phyloP scores from a whole-genome alignment of 2,888 invertebrate species.

The Megamerina dolium region DNA sequence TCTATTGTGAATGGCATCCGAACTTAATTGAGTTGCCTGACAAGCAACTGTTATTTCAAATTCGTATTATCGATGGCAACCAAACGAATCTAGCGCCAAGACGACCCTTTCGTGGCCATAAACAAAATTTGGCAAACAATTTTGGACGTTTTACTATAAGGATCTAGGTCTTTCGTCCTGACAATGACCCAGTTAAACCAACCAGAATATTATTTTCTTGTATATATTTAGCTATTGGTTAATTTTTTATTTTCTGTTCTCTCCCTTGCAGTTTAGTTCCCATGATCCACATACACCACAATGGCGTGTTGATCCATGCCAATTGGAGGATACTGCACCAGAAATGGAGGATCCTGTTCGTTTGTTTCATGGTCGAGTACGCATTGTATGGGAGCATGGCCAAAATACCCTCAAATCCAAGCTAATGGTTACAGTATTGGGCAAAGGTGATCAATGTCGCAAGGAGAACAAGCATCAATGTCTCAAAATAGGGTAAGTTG shows the following conservation, averaged over 20 bases:
- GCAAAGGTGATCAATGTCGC: conserved; percentile 45
- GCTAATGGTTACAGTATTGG: conserved; percentile 45
- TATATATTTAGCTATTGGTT: background rate
- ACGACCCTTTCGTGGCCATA: too few relatives aligned
- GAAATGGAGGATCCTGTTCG: conserved; percentile 54
- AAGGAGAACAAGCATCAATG: conserved; percentile 42
- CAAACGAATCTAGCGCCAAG: too few relatives aligned
- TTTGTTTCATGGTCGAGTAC: conserved; percentile 54
- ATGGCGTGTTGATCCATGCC: conserved; percentile 56
- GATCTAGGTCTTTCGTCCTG: too few relatives aligned
- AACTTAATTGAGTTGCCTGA: too few relatives aligned
- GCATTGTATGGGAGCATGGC: conserved; percentile 53
- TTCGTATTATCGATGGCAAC: too few relatives aligned
- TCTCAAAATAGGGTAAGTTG: conserved; percentile 43
- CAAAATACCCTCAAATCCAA: conserved; percentile 39
- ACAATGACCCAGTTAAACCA: too few relatives aligned
- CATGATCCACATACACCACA: conserved; percentile 48
- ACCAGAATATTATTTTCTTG: too few relatives aligned
- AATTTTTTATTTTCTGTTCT: conserved; percentile 6
- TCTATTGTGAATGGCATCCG: too few relatives aligned
- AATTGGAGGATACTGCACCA: conserved; percentile 48
- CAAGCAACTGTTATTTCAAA: too few relatives aligned
- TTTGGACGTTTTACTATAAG: too few relatives aligned
- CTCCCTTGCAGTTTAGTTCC: conserved; percentile 38
- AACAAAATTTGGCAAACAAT: too few relatives aligned